phyloP scores from a whole-genome alignment of 2,113 vertebrate species.

The Urocynchramus pylzowi region DNA sequence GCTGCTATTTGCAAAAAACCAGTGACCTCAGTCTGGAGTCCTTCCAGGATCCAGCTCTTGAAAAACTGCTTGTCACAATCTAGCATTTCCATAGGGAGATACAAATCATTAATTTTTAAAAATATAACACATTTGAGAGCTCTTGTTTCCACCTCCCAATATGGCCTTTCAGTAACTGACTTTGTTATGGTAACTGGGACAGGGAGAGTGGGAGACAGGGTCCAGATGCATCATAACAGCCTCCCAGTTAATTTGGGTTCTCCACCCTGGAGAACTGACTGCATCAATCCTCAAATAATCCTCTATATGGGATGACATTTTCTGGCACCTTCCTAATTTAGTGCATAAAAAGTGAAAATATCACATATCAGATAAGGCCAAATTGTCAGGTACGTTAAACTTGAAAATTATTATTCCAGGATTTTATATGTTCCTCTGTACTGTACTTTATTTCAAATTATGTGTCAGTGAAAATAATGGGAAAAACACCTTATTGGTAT shows the following conservation, averaged over 20 bases:
- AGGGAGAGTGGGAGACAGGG: background rate
- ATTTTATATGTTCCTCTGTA: background rate
- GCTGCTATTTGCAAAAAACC: background rate
- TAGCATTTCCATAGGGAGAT: constrained; percentile 50
- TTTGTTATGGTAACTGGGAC: constrained; percentile 20
- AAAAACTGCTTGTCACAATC: constrained; percentile 52
- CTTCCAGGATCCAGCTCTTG: constrained; percentile 51
- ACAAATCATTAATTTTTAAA: constrained; percentile 61
- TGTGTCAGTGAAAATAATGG: background rate
- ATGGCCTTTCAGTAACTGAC: constrained; percentile 16
- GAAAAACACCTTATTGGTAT: background rate
- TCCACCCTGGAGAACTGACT: background rate
- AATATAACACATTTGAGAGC: constrained; percentile 36
- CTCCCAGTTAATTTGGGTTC: background rate
- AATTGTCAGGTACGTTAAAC: background rate
- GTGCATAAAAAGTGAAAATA: background rate
- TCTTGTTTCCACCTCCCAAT: constrained; percentile 37
- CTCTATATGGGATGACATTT: background rate
- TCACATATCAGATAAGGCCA: background rate
- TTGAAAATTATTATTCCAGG: background rate
- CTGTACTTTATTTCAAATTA: background rate
- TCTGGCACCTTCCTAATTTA: background rate
- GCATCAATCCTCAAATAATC: background rate
- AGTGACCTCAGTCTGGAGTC: constrained; percentile 37
- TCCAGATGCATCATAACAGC: background rate